A percentile compares a stretch with the other conserved stretches of the same genome.
Evolutionary conservation across 2,113 vertebrate species (phyloP).

Genomic region (Neopipo cinnamomea): DNA sequence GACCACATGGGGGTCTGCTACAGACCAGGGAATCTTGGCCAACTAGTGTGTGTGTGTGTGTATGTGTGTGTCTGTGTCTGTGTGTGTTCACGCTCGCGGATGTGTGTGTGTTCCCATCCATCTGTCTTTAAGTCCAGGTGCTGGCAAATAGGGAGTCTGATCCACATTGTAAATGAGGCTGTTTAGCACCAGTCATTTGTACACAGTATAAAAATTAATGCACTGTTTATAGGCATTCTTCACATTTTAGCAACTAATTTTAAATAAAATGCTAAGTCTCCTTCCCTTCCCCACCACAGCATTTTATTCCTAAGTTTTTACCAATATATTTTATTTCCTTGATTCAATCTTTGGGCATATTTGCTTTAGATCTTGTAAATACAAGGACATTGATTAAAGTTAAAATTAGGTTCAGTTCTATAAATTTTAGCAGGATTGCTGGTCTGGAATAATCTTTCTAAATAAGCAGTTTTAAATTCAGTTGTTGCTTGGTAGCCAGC

Average conservation of each 20-base stretch:
- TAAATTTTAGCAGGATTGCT: background rate
- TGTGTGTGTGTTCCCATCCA: background rate
- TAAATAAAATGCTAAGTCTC: background rate
- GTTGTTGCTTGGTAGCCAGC: background rate
- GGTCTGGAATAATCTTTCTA: background rate
- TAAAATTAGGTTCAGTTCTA: background rate
- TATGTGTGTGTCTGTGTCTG: too few species aligned
- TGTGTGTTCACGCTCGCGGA: too few species aligned
- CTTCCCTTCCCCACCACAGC: fast-evolving
- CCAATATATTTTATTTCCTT: background rate
- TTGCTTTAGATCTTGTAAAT: background rate
- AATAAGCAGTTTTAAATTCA: background rate
- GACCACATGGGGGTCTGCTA: background rate
- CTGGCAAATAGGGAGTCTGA: background rate
- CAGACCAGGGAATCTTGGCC: background rate
- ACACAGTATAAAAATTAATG: background rate
- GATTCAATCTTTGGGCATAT: background rate
- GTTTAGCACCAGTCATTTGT: background rate
- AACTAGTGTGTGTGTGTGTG: too few species aligned
- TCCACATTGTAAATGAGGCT: background rate
- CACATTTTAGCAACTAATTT: background rate
- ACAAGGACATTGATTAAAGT: background rate
- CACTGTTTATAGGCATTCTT: background rate
- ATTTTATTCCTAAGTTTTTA: background rate
- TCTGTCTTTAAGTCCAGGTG: background rate